These are phyloP conservation scores for Ramphastos sulfuratus DNA, from an alignment of 2,113 vertebrate species.

Conservation along the genomic window DNA sequence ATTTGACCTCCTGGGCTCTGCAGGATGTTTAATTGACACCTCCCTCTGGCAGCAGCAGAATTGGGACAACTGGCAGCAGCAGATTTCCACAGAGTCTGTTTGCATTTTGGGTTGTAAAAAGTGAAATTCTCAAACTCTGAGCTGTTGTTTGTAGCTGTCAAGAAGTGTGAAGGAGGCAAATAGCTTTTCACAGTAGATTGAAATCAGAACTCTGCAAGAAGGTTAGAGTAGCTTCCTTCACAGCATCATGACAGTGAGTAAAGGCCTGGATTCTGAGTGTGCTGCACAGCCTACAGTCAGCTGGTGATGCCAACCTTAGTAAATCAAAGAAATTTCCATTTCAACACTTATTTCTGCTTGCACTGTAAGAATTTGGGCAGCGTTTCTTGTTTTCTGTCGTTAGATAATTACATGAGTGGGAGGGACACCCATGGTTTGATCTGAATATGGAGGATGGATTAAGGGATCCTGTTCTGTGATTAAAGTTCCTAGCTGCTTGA, in stretches of 20 bases:
- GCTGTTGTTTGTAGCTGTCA: not conserved
- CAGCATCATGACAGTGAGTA: accelerated
- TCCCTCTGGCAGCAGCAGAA: not conserved
- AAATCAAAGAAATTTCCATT: not conserved
- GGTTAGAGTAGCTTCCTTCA: not conserved
- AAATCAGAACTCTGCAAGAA: accelerated
- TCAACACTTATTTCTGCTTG: not conserved
- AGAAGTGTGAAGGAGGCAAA: not conserved
- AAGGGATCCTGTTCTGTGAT: not conserved
- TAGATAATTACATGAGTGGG: not conserved
- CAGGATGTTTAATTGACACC: not conserved
- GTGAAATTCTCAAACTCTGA: not conserved
- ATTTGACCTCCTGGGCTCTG: accelerated
- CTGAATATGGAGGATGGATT: not conserved
- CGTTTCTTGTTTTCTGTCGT: not conserved
- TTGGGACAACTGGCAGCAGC: not conserved
- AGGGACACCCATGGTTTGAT: not conserved
- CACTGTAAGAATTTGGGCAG: not conserved
- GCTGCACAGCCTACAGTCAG: not conserved
- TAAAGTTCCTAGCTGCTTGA: not conserved
- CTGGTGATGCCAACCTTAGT: not conserved
- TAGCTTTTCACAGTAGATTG: not conserved
- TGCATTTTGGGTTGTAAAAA: not conserved
- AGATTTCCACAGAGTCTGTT: accelerated
- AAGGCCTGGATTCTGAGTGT: not conserved